These are phyloP conservation scores for Holacanthus passer DNA, from an alignment of 2,113 vertebrate species.

Conservation along the genomic window DNA sequence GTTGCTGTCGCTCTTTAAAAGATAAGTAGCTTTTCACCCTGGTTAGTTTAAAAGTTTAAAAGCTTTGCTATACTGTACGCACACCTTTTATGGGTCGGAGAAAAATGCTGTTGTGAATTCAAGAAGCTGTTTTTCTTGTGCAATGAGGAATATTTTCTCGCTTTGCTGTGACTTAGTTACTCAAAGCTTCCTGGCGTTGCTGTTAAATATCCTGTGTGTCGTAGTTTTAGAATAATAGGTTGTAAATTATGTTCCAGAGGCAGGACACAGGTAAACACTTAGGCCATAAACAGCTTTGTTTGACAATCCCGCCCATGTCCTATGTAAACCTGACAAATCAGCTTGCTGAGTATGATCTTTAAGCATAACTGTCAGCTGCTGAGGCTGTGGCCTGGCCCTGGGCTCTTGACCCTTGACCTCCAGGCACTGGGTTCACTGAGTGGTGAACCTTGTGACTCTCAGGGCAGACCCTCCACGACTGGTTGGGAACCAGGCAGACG, in stretches of 20 bases:
- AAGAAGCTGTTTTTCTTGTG: conserved; percentile 4
- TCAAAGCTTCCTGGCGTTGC: conserved; percentile 7
- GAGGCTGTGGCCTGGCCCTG: conserved; percentile 57
- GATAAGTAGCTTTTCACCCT: conserved; percentile 57
- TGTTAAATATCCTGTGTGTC: conserved; percentile 38
- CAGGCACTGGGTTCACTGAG: conserved; percentile 66
- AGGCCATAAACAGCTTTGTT: conserved; percentile 74
- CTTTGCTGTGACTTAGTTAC: neutral
- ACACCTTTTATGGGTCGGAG: conserved; percentile 13
- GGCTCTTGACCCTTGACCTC: conserved; percentile 71
- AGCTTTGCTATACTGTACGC: conserved; percentile 22
- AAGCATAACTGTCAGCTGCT: conserved; percentile 73
- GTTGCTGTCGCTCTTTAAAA: conserved; percentile 67
- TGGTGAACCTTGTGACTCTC: conserved; percentile 66
- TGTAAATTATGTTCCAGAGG: conserved; percentile 52
- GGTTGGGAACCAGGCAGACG: conserved; percentile 48
- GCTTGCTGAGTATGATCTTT: conserved; percentile 70
- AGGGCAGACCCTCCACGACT: conserved; percentile 56
- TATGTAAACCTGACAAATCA: conserved; percentile 79
- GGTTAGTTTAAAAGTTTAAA: conserved; percentile 24
- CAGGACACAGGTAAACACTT: conserved; percentile 68
- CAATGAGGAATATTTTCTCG: neutral
- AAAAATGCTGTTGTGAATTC: neutral
- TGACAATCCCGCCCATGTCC: conserved; percentile 63
- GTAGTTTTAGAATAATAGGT: conserved; percentile 53